A percentile compares a stretch with the other conserved stretches of the same genome.
Evolutionary conservation across 2,888 invertebrate genomes (phyloP).

Genomic region (Plutella xylostella): DNA sequence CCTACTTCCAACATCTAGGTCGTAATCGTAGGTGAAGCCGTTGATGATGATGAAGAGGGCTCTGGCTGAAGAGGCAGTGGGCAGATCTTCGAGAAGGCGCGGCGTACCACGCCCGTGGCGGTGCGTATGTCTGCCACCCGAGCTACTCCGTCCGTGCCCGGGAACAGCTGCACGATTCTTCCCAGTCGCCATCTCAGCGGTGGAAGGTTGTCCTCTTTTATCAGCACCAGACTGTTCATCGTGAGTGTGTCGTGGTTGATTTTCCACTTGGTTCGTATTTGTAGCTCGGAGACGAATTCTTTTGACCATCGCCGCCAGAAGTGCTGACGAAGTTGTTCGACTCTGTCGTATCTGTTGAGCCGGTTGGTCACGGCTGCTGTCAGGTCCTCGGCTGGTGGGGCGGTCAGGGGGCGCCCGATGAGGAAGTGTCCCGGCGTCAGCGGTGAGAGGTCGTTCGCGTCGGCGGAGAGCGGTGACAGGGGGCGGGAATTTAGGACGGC

Average conservation of each 20-base stretch:
- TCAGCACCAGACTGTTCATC: not conserved
- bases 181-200: not conserved
- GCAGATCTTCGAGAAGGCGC: not conserved
- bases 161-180: not conserved
- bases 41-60: too few relatives aligned
- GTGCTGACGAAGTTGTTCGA: too few relatives aligned
- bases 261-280: too few relatives aligned
- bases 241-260: too few relatives aligned
- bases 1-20: too few relatives aligned
- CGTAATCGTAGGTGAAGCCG: too few relatives aligned
- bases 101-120: not conserved
- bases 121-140: not conserved
- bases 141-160: not conserved
- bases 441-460: not conserved
- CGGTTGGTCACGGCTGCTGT: too few relatives aligned
- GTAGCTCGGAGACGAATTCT: too few relatives aligned
- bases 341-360: too few relatives aligned
- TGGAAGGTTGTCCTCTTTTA: not conserved
- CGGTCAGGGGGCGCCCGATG: not conserved
- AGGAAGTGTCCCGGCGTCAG: not conserved
- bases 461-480: not conserved
- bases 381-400: not conserved
- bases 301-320: too few relatives aligned
- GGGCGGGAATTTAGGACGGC: not conserved
- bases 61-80: not conserved